Evolutionary conservation across 1,140 invertebrate species (phyloP).

Genomic region (Maniola jurtina): DNA sequence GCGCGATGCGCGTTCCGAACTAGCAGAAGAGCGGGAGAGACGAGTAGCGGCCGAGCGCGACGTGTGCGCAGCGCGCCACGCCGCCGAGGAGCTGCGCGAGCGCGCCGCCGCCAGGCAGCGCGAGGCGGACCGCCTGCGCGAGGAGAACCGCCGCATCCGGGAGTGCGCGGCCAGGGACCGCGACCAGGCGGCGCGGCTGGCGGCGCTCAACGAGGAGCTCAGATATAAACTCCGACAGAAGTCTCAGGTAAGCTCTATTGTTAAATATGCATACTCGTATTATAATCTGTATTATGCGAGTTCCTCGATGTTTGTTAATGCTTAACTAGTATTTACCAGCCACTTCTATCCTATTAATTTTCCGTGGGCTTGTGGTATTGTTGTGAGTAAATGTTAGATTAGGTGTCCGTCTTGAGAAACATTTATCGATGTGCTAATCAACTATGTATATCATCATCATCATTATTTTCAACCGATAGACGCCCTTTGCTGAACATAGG

Average conservation of each 20-base stretch:
- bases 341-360: too few species aligned
- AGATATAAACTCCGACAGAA: conserved; percentile 90
- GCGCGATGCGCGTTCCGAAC: conserved; percentile 82
- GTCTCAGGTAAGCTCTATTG: conserved; percentile 78
- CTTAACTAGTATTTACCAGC: too few species aligned
- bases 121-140: conserved; percentile 56
- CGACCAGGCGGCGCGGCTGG: conserved; percentile 87
- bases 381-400: too few species aligned
- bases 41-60: conserved; percentile 79
- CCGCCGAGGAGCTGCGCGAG: conserved; percentile 80
- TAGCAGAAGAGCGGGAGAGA: conserved; percentile 79
- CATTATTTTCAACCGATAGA: too few species aligned
- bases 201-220: conserved; percentile 91
- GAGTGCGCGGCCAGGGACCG: conserved; percentile 85
- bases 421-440: too few species aligned
- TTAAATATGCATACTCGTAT: neutral
- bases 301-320: too few species aligned
- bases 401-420: too few species aligned
- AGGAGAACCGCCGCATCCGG: conserved; percentile 84
- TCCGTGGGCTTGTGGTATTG: too few species aligned
- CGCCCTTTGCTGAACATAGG: too few species aligned
- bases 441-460: too few species aligned
- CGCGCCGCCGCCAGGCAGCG: conserved; percentile 74
- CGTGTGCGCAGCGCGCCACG: conserved; percentile 69
- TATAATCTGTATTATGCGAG: too few species aligned